Base-by-base conservation (phyloP, 2,888 invertebrate species). In the Achlya flavicornis region DNA sequence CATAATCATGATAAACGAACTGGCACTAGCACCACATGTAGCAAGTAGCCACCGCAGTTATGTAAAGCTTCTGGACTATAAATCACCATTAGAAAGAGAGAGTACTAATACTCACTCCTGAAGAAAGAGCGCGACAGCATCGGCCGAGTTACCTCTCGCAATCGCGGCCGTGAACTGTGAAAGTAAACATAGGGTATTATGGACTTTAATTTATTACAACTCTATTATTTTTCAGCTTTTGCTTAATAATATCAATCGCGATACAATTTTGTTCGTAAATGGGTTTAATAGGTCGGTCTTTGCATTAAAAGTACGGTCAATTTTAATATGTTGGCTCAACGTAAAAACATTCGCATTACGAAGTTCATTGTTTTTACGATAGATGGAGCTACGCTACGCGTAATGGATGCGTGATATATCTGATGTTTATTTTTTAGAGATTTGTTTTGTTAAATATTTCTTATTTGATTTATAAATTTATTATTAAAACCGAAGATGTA, bases 1-100 rank as follows among this genome's bases (percentile, higher is more conserved):
- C 86, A 86, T 89, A 87, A 89, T 86, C 83, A 81, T 83, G 86
- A 87, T 89, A 87, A 87, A 86, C 83, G 78, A 76, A 84, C 84
- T 82, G 83, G 79, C 80, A 77, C 77, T 78, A 78, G 78, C 77
- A 78, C 83, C 81, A 79, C 83, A 85, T 83, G 80, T 83, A 85
- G 77, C 83, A 86, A 88, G 86, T 88, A 89, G 87, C 87, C 79
- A 72, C 78, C 75, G 77, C 79, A 79, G 83, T 85, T 87, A 84
- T 85, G 86, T 86, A 84, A 86, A 86, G 79, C 83, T 85, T 79
- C 79, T 82, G 77, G 71, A 80, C 83, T 81, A 85, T 90, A 90
- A 91, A 91, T 92, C 91, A 90, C 81, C 67, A 71, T 66, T 64
- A 73, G 85, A 91, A 65, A 77, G 84, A 76, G 90, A 87, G 67